These are phyloP conservation scores for Furnarius figulus DNA, from an alignment of 2,113 vertebrate species.

Conservation along the genomic window DNA sequence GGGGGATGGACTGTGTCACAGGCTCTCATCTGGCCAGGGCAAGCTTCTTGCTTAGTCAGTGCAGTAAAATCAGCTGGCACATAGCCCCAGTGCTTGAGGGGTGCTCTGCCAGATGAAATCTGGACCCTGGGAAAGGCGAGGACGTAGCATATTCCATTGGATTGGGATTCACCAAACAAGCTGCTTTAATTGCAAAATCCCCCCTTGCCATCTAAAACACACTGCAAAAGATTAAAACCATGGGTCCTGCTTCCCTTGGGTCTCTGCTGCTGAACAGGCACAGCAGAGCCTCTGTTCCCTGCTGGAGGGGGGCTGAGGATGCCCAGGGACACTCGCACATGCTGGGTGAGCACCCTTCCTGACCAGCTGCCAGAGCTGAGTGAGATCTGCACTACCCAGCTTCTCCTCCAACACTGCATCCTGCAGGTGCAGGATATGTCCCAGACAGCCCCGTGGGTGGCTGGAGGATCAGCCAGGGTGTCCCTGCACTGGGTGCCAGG, in stretches of 20 bases:
- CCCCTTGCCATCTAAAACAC: neutral
- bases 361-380: neutral
- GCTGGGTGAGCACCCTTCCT: neutral
- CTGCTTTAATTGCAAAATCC: neutral
- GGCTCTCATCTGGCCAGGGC: rapidly evolving
- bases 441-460: rapidly evolving
- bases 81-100: rapidly evolving
- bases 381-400: neutral
- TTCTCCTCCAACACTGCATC: rapidly evolving
- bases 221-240: neutral
- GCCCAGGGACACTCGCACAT: neutral
- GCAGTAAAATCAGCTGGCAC: neutral
- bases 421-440: neutral
- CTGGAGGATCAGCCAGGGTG: neutral
- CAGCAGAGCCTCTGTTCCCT: rapidly evolving
- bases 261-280: neutral
- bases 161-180: neutral
- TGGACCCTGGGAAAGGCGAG: neutral
- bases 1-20: neutral
- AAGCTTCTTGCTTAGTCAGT: neutral
- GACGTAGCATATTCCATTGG: neutral
- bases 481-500: neutral
- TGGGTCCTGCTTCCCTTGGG: neutral
- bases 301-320: neutral
- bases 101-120: neutral